A percentile compares a stretch with the other conserved stretches of the same genome.
Evolutionary conservation across 1,140 invertebrate species (phyloP).

Genomic region (Cepaea nemoralis): DNA sequence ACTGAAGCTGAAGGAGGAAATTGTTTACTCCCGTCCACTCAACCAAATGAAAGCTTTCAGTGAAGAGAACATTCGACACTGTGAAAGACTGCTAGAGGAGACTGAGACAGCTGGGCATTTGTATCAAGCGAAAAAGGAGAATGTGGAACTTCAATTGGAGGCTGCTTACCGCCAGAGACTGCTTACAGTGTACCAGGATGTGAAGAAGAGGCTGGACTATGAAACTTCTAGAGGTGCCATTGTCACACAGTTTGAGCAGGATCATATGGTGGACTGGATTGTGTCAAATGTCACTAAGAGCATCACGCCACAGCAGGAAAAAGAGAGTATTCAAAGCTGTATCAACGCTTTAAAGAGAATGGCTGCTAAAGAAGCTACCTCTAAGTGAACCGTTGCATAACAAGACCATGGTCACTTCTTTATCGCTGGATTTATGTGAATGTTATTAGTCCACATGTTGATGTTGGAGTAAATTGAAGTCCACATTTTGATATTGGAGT

Average conservation of each 20-base stretch:
- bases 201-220: constrained; percentile 81
- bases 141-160: constrained; percentile 90
- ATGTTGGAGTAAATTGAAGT: no score
- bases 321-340: no score
- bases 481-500: no score
- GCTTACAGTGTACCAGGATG: constrained; percentile 81
- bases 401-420: no score
- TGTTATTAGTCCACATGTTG: no score
- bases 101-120: constrained; percentile 14
- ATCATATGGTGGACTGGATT: constrained; percentile 95
- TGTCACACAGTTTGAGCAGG: constrained; percentile 86
- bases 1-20: constrained; percentile 32
- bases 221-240: constrained; percentile 86
- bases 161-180: constrained; percentile 87
- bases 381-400: no score
- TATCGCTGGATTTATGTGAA: no score
- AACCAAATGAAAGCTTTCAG: background rate
- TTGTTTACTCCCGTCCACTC: constrained; percentile 11
- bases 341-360: no score
- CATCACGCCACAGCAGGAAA: constrained; percentile 87
- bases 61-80: background rate
- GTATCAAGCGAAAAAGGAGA: constrained; percentile 76
- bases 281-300: constrained; percentile 85
- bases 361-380: no score
- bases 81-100: constrained; percentile 30